These are phyloP conservation scores for Linepithema humile DNA, from an alignment of 1,140 invertebrate species.

Conservation along the genomic window DNA sequence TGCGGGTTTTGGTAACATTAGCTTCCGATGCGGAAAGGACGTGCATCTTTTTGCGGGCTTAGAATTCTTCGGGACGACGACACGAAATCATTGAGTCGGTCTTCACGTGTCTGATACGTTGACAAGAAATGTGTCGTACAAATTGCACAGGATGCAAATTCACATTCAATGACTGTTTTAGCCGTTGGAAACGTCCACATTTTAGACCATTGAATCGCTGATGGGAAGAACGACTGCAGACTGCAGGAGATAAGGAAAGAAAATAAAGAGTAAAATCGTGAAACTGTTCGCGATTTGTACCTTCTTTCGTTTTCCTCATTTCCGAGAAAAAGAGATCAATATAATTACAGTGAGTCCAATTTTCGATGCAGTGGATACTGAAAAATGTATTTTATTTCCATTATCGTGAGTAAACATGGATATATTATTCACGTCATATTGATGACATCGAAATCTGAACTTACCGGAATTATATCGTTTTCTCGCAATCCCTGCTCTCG, in stretches of 20 bases:
- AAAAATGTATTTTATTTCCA: too few relatives aligned
- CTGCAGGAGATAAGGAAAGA: not conserved
- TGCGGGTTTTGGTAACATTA: constrained; percentile 15
- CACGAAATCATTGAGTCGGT: not conserved
- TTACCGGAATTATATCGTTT: constrained; percentile 16
- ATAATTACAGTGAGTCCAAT: constrained; percentile 11
- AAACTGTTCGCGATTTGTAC: too few relatives aligned
- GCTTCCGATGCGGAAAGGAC: not conserved
- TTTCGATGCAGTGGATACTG: not conserved
- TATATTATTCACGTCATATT: too few relatives aligned
- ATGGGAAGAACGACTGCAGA: not conserved
- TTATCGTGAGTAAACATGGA: too few relatives aligned
- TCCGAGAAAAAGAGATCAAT: not conserved
- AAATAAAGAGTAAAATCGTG: too few relatives aligned
- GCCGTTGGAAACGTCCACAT: not conserved
- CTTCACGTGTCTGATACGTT: not conserved
- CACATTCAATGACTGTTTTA: too few relatives aligned
- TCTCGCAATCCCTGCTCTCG: too few relatives aligned
- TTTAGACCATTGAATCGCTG: not conserved
- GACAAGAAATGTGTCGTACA: not conserved
- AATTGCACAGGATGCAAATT: not conserved
- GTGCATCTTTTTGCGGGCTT: constrained; percentile 18
- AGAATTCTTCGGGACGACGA: not conserved
- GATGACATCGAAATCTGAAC: too few relatives aligned
- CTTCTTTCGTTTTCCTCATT: not conserved